These are phyloP conservation scores for Clavelina lepadiformis DNA, from an alignment of 23 tunicate species.

Conservation along the genomic window DNA sequence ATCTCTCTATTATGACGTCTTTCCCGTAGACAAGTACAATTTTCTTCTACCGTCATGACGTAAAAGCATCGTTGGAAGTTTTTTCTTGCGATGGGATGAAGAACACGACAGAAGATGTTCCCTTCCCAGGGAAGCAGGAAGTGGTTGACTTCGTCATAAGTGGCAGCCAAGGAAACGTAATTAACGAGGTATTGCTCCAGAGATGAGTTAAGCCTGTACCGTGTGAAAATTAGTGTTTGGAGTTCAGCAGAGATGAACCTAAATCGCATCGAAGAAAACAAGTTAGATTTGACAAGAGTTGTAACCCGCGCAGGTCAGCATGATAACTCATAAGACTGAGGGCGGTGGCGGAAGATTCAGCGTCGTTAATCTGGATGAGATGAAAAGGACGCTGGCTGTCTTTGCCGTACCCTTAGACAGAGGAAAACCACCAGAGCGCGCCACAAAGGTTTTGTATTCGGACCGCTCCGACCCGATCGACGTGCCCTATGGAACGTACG, in stretches of 20 bases:
- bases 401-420: not conserved
- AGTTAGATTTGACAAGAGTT: no score
- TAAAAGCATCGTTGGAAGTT: not conserved
- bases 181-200: no score
- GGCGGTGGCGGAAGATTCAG: slow-evolving; percentile 83
- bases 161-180: no score
- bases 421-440: slow-evolving; percentile 11
- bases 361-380: slow-evolving; percentile 38
- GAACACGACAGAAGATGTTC: not conserved
- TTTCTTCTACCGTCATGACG: slow-evolving; percentile 2
- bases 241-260: no score
- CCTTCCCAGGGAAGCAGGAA: slow-evolving; percentile 11
- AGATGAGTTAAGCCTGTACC: no score
- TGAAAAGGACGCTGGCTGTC: not conserved
- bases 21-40: slow-evolving; percentile 7
- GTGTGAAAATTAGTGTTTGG: no score
- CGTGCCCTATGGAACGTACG: slow-evolving; percentile 67
- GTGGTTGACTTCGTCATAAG: slow-evolving; percentile 1
- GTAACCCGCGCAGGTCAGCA: slow-evolving; percentile 43
- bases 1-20: no score
- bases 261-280: no score
- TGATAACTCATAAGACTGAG: slow-evolving; percentile 77
- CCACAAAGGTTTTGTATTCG: slow-evolving; percentile 10
- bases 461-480: slow-evolving; percentile 44
- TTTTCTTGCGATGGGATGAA: slow-evolving; percentile 1